Percentiles rank a stretch among this genome's conserved stretches.
Conservation (phyloP, 2,888 invertebrate genomes). For the Hyles lineata region DNA sequence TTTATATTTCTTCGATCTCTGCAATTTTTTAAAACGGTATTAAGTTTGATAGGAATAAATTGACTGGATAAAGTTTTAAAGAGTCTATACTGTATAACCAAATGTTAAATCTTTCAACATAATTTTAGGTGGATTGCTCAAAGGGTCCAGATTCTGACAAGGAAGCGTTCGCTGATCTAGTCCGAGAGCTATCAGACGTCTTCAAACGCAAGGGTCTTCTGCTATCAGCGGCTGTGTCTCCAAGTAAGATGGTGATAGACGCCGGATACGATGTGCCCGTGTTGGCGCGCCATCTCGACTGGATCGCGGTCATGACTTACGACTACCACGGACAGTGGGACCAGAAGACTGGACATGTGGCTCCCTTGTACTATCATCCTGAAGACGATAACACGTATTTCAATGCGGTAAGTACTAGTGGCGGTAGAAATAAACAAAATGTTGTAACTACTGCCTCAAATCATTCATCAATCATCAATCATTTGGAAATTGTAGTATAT, state of each 20-base stretch:
- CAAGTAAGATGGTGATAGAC: conserved; percentile 94
- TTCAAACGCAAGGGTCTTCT: conserved; percentile 88
- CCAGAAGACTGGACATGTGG: conserved; percentile 95
- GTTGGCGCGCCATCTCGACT: conserved; percentile 90
- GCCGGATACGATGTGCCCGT: conserved; percentile 93
- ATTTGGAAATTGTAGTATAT: no score
- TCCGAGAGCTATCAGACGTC: conserved; percentile 88
- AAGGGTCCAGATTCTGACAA: conserved; percentile 94
- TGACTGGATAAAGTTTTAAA: background rate
- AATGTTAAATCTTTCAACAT: background rate
- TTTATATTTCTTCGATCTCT: no score
- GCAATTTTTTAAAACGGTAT: no score
- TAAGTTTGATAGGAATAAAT: no score
- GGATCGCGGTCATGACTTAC: conserved; percentile 97
- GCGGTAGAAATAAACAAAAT: no score
- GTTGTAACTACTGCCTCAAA: no score
- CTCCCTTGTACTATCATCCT: conserved; percentile 92
- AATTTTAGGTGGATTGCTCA: conserved; percentile 90
- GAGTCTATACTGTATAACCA: background rate
- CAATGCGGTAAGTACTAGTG: conserved; percentile 87
- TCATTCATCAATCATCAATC: no score
- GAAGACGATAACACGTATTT: conserved; percentile 93
- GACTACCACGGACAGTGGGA: conserved; percentile 97
- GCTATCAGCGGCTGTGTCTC: conserved; percentile 93
- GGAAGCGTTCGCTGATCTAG: conserved; percentile 89